Evolutionary conservation across 2,113 vertebrate species (phyloP), one percentile per base, ranked within the genome.

Genomic region (Grammomys dolichurus): DNA sequence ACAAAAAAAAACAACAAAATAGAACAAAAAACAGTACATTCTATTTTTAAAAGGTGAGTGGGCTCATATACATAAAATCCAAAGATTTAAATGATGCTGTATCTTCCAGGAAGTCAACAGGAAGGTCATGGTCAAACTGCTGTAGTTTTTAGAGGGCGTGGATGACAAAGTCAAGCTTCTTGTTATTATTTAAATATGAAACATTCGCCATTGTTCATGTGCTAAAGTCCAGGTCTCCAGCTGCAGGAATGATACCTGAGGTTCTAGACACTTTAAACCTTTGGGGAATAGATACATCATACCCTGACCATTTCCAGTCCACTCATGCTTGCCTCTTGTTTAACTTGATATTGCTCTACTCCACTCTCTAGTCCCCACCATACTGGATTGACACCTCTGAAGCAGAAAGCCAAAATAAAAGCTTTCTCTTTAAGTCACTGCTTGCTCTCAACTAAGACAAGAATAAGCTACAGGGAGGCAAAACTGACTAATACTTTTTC

Each of bases 31-130:
- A 93, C 65, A 28, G 67, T 82, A 89, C 73, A 73, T 2, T 89
- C 92, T 89, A 40, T 72, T 76, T 82, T 46, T 63, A 43, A 82
- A 82, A 13, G 54, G 56, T 26, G 11, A 7, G n/a, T 3, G 14
- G 28, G 72, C 26, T 9, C 24, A 46, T 0, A 28, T 69, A 69
- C 46, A 63, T 26, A 1, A 26, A 88, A 65, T 60, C 48, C 11
- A 51, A 67, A 96, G 33, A 89, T 92, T 80, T 94, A 85, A 93
- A 88, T 65, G 5, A 31, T 73, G 82, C 51, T 70, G 43, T 22
- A 33, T 51, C 28, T 33, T 54, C 76, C 76, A 51, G 24, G 67
- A 89, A 75, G 33, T 48, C 46, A 51, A 88, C 0, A 75, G 40
- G 86, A 22, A 82, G 31, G 46, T 60, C 26, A 40, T 86, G 16